Evolutionary conservation across 2,888 invertebrate genomes (phyloP), one percentile per base, ranked within the genome.

Genomic region (Plebejus melissa): DNA sequence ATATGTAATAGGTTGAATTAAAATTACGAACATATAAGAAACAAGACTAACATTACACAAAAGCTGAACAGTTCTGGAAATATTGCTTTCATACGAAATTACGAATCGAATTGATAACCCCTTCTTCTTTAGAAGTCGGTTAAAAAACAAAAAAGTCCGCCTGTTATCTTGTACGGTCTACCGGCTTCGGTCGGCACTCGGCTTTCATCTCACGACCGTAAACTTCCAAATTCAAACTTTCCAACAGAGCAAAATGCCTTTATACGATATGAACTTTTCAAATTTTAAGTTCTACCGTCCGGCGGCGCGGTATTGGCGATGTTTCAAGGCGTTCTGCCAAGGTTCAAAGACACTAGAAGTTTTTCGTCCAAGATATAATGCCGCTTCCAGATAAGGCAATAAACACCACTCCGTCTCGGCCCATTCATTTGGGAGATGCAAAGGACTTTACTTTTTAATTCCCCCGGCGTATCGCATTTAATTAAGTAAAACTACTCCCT

Each of bases 241-340:
- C 74, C 75, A 77, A 77, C 77, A 65, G 70, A 75, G 76, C 76
- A 76, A 77, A 79, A 79, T 77, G 75, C 65, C 78, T 77, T 77
- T 76, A 79, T 79, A 78, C 77, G 79, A 78, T 78, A 75, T 78
- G 75, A 79, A 79, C 78, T 79, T 80, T 80, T 78, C 79, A 79
- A 80, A 80, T 79, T 82, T 81, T 77, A 83, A 84, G 82, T 84
- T 87, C 83, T 81, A 82, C 81, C 82, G 72, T 86, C 87, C 85
- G 83, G 82, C 85, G 83, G 82, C 81, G 85, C 85, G 85, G 82
- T 85, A 84, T 90, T 93, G 93, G 93, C 92, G 79, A 76, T 75
- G 78, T 79, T 88, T 92, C 93, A 93, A 91, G 84, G 86, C 86
- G 85, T 85, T 87, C 86, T 88, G 91, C 92, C 91, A 91, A 91